A percentile compares a stretch with the other conserved stretches of the same genome.
Conservation (phyloP, 2,113 vertebrate species). For the Zosterops hypoxanthus region DNA sequence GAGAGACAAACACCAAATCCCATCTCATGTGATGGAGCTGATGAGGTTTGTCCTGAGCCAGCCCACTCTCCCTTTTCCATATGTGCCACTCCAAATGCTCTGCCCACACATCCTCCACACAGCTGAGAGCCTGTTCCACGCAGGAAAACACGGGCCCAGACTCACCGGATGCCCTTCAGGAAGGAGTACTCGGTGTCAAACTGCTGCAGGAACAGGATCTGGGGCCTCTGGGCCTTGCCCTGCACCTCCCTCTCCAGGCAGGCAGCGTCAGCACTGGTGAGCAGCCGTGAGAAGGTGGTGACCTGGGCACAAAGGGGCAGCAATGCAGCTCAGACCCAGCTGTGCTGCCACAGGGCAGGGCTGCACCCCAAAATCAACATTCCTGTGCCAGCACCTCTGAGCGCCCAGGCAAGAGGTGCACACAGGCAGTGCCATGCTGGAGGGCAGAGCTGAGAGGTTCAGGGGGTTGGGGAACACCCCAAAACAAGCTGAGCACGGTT, state of each 20-base stretch:
- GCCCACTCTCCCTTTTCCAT: neutral
- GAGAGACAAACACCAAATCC: neutral
- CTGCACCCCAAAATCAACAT: neutral
- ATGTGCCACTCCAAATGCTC: neutral
- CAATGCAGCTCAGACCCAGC: neutral
- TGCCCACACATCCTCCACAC: neutral
- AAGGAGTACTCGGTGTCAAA: conserved; percentile 94
- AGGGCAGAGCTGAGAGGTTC: too few relatives aligned
- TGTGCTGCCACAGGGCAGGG: too few relatives aligned
- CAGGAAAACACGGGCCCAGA: neutral
- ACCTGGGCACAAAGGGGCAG: conserved; percentile 71
- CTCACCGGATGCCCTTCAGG: conserved; percentile 88
- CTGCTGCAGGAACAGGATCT: conserved; percentile 87
- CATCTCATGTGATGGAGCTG: neutral
- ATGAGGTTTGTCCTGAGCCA: neutral
- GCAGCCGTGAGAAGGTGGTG: conserved; percentile 93
- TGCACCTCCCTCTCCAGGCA: conserved; percentile 65
- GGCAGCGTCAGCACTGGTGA: conserved; percentile 81
- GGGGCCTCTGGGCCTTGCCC: conserved; percentile 42
- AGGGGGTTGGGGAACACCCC: fast-evolving
- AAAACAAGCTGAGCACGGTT: too few relatives aligned
- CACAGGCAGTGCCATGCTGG: fast-evolving
- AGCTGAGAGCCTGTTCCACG: fast-evolving
- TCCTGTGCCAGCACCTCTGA: neutral
- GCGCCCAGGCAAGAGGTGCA: too few relatives aligned